Base-by-base conservation (phyloP, 2,113 vertebrate genomes). In the Bostrychus sinensis region DNA sequence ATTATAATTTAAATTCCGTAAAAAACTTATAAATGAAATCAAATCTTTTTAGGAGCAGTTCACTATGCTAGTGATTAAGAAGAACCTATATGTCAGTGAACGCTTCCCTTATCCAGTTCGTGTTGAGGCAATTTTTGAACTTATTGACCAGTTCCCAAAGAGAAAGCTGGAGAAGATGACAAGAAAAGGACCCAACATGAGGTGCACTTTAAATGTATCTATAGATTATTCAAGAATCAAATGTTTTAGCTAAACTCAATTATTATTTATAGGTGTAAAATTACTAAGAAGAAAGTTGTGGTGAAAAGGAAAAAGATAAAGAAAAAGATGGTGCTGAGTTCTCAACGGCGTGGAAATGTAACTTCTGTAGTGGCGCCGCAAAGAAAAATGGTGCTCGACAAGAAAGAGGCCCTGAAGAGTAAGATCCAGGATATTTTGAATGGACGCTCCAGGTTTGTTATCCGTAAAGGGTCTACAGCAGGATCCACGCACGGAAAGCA, bases 21-120 rank as follows among this genome's bases (percentile, higher is more conserved):
- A 13, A 34, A 7, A 55, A 55, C 4, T 34, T 4, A 10, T 11
- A 30, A 17, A 7, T 20, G 5, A 3, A 20, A 5, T 9, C 42
- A 45, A 19, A 61, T 37, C 2, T 5, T 72, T 78, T 63, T 66
- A 91, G 86, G 86, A 91, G 2, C 78, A 87, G 1, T 94, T 94
- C 70, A 86, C 73, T 66, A 93, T 93, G 91, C 58, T 94, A 70
- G 77, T 93, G 32, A 51, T 93, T 36, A 92, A 91, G 85, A 94
- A 93, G 73, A 92, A 92, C 79, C 82, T 93, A 16, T 79, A 55
- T 23, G 80, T 91, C 63, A 89, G 89, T 3, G 90, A 92, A 55
- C 82, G 80, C 1, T 94, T 93, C 70, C 92, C 93, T n/a, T 94
- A 93, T 72, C 89, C 93, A 0, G 92, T 94, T 32, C 90, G 89